Conservation (phyloP, 2,797 vertebrate species). For the Martes flavigula region DNA sequence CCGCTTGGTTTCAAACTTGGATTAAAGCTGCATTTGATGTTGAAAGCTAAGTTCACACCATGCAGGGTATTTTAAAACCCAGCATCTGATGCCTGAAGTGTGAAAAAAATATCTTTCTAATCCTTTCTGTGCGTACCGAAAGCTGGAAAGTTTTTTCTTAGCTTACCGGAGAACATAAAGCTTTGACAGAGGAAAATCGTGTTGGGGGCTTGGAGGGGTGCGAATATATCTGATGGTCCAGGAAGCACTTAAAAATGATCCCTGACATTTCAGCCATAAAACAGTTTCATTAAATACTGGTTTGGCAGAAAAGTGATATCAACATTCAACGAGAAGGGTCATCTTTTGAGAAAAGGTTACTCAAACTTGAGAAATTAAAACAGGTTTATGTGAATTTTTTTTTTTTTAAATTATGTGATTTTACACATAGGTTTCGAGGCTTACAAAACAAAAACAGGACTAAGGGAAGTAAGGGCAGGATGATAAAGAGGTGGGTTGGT, state of each 20-base stretch:
- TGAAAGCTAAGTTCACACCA: slow-evolving; percentile 67
- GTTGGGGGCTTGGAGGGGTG: too few species aligned
- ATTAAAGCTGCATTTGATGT: slow-evolving; percentile 50
- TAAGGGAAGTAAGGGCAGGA: background rate
- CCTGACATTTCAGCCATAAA: background rate
- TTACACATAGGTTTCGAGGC: background rate
- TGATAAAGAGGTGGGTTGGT: fast-evolving
- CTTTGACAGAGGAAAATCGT: background rate
- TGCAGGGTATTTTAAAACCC: slow-evolving; percentile 63
- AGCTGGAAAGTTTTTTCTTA: slow-evolving; percentile 44
- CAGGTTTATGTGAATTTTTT: background rate
- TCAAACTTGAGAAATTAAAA: background rate
- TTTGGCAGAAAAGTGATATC: background rate
- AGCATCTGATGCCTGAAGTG: slow-evolving; percentile 64
- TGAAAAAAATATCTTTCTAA: slow-evolving; percentile 53
- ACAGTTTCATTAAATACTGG: background rate
- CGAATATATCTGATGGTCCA: background rate
- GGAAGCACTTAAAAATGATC: background rate
- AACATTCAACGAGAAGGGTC: background rate
- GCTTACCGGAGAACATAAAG: background rate
- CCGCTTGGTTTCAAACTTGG: slow-evolving; percentile 43
- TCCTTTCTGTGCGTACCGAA: background rate
- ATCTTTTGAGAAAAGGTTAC: background rate
- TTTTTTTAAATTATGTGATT: background rate
- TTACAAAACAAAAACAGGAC: background rate